Evolutionary conservation across 2,113 vertebrate genomes (phyloP).

Genomic region (Oryzias celebensis): DNA sequence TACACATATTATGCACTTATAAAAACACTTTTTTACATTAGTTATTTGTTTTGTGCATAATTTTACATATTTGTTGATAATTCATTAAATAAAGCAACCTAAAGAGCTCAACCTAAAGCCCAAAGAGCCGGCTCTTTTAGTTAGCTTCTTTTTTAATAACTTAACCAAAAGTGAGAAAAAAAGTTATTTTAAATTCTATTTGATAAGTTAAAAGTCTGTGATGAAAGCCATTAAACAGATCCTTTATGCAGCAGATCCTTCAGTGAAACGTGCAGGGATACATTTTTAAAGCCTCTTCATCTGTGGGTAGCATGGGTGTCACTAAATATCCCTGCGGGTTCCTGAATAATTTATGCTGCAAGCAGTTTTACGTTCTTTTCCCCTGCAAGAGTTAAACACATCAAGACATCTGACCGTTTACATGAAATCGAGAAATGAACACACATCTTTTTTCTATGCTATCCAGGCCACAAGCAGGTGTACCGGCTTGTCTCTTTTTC

Average conservation of each 20-base stretch:
- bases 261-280: background rate
- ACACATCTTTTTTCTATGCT: background rate
- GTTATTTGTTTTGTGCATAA: too few species aligned
- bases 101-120: too few species aligned
- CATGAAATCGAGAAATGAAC: background rate
- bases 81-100: too few species aligned
- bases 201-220: too few species aligned
- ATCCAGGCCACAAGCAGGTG: slow-evolving; percentile 14
- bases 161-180: too few species aligned
- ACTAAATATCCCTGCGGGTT: slow-evolving; percentile 14
- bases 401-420: slow-evolving; percentile 17
- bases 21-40: too few species aligned
- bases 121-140: too few species aligned
- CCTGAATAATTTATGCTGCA: slow-evolving; percentile 11
- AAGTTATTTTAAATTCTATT: too few species aligned
- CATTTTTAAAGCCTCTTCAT: slow-evolving; percentile 16
- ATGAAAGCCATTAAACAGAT: slow-evolving; percentile 5
- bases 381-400: slow-evolving; percentile 20
- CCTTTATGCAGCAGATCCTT: slow-evolving; percentile 3
- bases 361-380: slow-evolving; percentile 14
- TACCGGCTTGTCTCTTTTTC: too few species aligned
- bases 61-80: too few species aligned
- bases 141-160: too few species aligned
- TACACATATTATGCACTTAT: too few species aligned
- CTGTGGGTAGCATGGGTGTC: slow-evolving; percentile 15